Base-by-base conservation (phyloP, 2,888 invertebrate species). In the Beris morrisii region DNA sequence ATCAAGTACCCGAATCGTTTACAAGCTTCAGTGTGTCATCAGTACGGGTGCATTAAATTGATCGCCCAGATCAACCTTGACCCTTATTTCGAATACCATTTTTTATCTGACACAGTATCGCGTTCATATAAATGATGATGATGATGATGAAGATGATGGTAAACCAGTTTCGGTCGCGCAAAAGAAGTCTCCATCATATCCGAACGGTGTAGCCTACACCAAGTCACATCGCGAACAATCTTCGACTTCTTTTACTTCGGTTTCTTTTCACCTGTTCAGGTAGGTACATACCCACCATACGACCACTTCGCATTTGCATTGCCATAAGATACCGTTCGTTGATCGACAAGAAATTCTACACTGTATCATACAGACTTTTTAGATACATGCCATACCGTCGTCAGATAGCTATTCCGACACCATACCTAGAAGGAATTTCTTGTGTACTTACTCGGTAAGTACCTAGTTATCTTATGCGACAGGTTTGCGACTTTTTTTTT, bases 61-160 rank as follows among this genome's bases (percentile, higher is more conserved):
- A 22, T 5, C 53, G 15, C 15, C 22, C 30, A n/a, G 22, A 28
- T 58, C 46, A 58, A 58, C 58, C 58, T 58, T 58, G 58, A 58
- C 58, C 58, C 46, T 43, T 57, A 48, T 48, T 48, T 48, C 15
- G 12, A 48, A 22, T 5, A 5, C 12, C 9, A 9, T 38, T 56
- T 56, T n/a, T 58, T 31, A 58, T 45, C 45, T 58, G 58, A 45
- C 58, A 58, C 48, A 45, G 28, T 58, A 45, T 28, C 32, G 38
- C 38, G 4, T 38, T 38, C 38, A 9, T 9, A 1, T 4, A 48
- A 12, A 48, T n/a, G 48, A n/a, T 9, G 9, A 38, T 3, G 38
- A 38, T 38, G 38, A 38, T 38, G 53, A 53, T 53, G 53, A n/a
- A 30, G 53, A 31, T 2, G 53, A 53, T 30, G 53, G 30, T 53